These are phyloP conservation scores for Drosophila nr. perissopoda DNA, from an alignment of 2,888 invertebrate species.

Conservation along the genomic window DNA sequence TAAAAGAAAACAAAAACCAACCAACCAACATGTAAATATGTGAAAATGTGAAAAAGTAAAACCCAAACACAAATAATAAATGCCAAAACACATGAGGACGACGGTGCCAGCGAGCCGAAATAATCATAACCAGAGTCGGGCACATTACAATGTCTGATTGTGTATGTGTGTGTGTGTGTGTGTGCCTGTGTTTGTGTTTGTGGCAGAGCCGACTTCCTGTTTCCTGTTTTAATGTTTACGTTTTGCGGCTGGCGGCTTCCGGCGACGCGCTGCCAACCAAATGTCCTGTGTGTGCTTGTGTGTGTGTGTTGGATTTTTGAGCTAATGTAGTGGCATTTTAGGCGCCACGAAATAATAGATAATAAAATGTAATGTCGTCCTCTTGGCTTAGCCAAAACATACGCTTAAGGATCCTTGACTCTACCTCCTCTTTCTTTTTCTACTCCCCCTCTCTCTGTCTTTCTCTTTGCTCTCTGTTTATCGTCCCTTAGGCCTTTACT, in stretches of 20 bases:
- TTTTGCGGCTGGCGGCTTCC: constrained; percentile 66
- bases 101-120: constrained; percentile 51
- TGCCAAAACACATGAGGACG: constrained; percentile 40
- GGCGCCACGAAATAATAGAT: constrained; percentile 72
- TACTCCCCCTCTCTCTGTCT: neutral
- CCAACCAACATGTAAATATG: constrained; percentile 8
- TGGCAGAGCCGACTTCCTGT: constrained; percentile 71
- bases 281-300: constrained; percentile 35
- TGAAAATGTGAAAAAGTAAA: constrained; percentile 26
- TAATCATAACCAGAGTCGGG: constrained; percentile 74
- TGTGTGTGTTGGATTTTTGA: constrained; percentile 59
- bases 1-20: constrained; percentile 3
- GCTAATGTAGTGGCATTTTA: constrained; percentile 77
- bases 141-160: constrained; percentile 57
- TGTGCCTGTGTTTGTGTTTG: constrained; percentile 42
- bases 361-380: constrained; percentile 81
- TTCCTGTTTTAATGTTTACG: constrained; percentile 78
- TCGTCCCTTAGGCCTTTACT: constrained; percentile 20
- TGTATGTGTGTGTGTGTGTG: constrained; percentile 24
- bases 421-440: neutral
- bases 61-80: constrained; percentile 48
- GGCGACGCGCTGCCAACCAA: constrained; percentile 36
- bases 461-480: constrained; percentile 12
- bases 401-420: constrained; percentile 23
- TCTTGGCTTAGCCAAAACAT: constrained; percentile 61